Base-by-base conservation (phyloP, 2,888 invertebrate genomes). In the Melanotus villosus region DNA sequence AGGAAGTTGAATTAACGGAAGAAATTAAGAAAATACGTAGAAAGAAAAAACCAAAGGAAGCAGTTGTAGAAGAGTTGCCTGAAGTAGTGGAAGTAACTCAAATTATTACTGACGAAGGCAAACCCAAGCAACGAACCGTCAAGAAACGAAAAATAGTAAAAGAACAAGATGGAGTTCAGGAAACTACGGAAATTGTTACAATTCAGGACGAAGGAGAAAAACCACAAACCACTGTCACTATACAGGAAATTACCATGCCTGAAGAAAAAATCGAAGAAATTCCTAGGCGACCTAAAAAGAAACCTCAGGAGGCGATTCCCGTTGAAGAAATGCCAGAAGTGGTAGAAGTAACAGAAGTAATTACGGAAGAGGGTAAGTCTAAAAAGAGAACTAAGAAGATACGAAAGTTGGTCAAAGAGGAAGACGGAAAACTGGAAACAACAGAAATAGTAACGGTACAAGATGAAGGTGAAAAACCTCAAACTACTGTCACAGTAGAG, bases 181-280 rank as follows among this genome's bases (percentile, higher is more conserved):
- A 76, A 67, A 71, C 70, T 30, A 78, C 76, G 58, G 64, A 79
- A 21, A 85, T 81, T 66, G 80, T 80, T 34, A 82, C 78, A 79
- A 76, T 82, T 75, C 73, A 85, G 82, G 77, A 86, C 79, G 75
- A 85, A 80, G 85, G 85, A 74, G 74, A 85, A 71, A 70, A 76
- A 60, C 83, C 84, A 0, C 54, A 68, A 67, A 81, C 71, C 0
- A 81, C 81, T 1, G 81, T 82, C 0, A 71, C 68, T 71, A 65
- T 77, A 75, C 57, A 76, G 66, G 71, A 71, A 16, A 71, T 68
- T 56, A 65, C 62, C 57, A 68, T 60, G 14, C 59, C 59, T 9
- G 68, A 70, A 30, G n/a, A n/a, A n/a, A n/a, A n/a, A n/a, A n/a
- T n/a, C n/a, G 62, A 71, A n/a, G 72, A 76, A 1, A 83, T 83